phyloP scores from a whole-genome alignment of 1,140 invertebrate genomes.

The Reticulitermes speratus region DNA sequence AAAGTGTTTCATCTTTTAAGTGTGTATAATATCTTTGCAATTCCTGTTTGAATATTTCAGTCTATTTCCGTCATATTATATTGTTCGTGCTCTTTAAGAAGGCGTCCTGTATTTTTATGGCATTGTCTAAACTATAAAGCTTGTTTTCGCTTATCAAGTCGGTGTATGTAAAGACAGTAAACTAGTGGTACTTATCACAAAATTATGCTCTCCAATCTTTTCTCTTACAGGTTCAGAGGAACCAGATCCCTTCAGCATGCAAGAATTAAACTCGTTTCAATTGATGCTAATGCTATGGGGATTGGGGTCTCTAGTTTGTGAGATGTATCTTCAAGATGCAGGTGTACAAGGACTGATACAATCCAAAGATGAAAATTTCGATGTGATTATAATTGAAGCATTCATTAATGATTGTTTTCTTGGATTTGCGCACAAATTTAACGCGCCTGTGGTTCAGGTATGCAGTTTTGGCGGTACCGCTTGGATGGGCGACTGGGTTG shows the following conservation, averaged over 20 bases:
- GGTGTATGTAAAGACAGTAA: no score
- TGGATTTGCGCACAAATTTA: constrained; percentile 27
- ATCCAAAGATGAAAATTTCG: constrained; percentile 35
- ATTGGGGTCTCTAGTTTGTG: neutral
- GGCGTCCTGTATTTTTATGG: no score
- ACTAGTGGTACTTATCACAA: no score
- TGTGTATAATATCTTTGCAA: no score
- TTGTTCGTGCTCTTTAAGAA: no score
- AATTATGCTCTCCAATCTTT: no score
- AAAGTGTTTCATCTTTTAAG: no score
- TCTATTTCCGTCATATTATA: no score
- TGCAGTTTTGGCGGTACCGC: constrained; percentile 59
- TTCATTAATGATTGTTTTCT: constrained; percentile 37
- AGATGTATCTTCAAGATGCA: neutral
- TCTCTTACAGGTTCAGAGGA: neutral
- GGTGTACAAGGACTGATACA: constrained; percentile 23
- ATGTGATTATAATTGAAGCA: constrained; percentile 42
- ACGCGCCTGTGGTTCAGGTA: constrained; percentile 41
- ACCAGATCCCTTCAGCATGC: neutral
- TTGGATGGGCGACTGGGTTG: constrained; percentile 60
- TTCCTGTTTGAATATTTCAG: no score
- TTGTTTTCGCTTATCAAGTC: no score
- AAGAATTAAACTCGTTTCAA: neutral
- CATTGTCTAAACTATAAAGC: no score
- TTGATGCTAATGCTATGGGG: neutral